Conservation (phyloP, 2,797 vertebrate species). For the Tangara arthus region DNA sequence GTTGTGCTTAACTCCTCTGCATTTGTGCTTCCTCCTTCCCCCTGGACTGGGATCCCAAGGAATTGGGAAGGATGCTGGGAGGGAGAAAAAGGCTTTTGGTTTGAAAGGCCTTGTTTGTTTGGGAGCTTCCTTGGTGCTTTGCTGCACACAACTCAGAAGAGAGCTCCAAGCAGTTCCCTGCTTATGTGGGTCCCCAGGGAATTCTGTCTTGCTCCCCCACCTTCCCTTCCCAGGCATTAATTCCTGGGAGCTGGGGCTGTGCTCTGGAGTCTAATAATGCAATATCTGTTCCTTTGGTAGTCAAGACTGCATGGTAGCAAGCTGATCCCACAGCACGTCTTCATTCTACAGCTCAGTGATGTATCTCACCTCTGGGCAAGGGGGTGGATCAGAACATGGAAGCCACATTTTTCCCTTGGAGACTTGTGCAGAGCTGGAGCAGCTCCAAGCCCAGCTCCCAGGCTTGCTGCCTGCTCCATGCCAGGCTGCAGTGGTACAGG, state of each 20-base stretch:
- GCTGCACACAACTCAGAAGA: fast-evolving
- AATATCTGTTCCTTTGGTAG: not conserved
- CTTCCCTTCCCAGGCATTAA: not conserved
- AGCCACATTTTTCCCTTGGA: not conserved
- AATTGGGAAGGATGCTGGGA: not conserved
- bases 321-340: not conserved
- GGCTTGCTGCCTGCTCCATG: not conserved
- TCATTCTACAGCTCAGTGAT: not conserved
- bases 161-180: not conserved
- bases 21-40: not conserved
- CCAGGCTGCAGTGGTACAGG: not conserved
- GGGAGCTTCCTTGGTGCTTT: not conserved
- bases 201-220: not conserved
- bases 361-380: not conserved
- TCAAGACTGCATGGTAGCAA: not conserved
- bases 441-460: not conserved
- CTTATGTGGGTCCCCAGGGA: fast-evolving
- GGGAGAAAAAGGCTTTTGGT: not conserved
- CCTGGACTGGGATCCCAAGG: not conserved
- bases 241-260: not conserved
- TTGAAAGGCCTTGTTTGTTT: not conserved
- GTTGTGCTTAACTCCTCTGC: not conserved
- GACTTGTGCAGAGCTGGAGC: not conserved
- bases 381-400: not conserved
- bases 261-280: not conserved